Evolutionary conservation across 2,888 invertebrate genomes (phyloP), one percentile per base, ranked within the genome.

Genomic region (Cataglyphis rosenhaueri): DNA sequence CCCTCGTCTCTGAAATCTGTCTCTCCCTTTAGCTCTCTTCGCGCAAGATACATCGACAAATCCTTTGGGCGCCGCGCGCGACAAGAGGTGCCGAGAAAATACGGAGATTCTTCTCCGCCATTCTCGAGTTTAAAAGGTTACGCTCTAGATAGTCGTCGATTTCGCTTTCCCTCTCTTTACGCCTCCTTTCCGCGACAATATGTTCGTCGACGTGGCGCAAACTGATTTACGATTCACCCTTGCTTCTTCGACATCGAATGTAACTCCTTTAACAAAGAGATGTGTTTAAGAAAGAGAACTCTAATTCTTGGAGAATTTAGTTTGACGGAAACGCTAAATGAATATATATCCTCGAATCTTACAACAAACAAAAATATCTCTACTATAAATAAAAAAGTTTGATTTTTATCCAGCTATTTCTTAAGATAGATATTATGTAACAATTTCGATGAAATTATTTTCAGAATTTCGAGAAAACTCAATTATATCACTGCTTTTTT

Each of bases 61-160:
- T 79, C 59, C 71, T 70, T 32, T 59, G 59, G 71, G 78, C 18
- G 48, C 32, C 29, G 5, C 29, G 6, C 29, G 55, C 55, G 66
- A 76, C 76, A 76, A 29, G 41, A 76, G 41, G 10, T 29, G 38
- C 41, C 44, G 44, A 18, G 59, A 79, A 79, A 79, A 79, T 79
- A 79, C 59, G 35, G 35, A 35, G 25, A 44, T 48, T 79, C 52
- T 52, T 52, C 44, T 79, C 44, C 70, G 35, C 44, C 32, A 44
- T 70, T 70, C 48, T 79, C 59, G 78, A 79, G 71, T 79, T 70
- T 79, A 70, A 79, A 59, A 59, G 70, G 71, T 79, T 70, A 44
- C 57, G 44, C 44, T 52, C n/a, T 59, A 25, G 76, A 78, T 78
- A 70, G 59, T 70, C 59, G 78, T 79, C 59, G 59, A 78, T 78